Conservation (phyloP, 2,113 vertebrate species). For the Labrus mixtus region DNA sequence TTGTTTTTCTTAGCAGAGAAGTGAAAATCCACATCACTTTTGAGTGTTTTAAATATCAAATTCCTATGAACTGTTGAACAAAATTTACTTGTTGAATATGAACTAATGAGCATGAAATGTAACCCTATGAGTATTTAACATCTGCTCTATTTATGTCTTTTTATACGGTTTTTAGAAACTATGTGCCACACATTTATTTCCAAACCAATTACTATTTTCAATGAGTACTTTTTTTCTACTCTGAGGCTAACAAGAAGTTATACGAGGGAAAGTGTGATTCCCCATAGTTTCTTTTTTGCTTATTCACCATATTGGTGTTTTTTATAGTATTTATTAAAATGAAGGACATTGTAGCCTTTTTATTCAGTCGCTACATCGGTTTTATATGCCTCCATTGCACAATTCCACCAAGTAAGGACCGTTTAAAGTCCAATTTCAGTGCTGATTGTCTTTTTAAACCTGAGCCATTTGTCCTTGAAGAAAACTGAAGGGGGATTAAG, state of each 20-base stretch:
- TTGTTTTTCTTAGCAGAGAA: background rate
- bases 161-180: slow-evolving; percentile 33
- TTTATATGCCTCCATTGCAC: slow-evolving; percentile 64
- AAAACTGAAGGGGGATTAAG: slow-evolving; percentile 38
- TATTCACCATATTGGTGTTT: slow-evolving; percentile 86
- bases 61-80: slow-evolving; percentile 31
- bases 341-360: slow-evolving; percentile 56
- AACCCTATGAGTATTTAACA: slow-evolving; percentile 33
- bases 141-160: slow-evolving; percentile 51
- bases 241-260: slow-evolving; percentile 28
- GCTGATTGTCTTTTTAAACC: slow-evolving; percentile 52
- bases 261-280: slow-evolving; percentile 44
- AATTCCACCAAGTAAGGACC: slow-evolving; percentile 55
- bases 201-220: slow-evolving; percentile 34
- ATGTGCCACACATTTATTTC: slow-evolving; percentile 15
- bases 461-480: slow-evolving; percentile 59
- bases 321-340: slow-evolving; percentile 73
- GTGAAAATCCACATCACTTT: slow-evolving; percentile 10
- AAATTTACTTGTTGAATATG: slow-evolving; percentile 7
- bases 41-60: background rate
- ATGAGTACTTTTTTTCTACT: slow-evolving; percentile 22
- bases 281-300: slow-evolving; percentile 46
- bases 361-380: slow-evolving; percentile 41
- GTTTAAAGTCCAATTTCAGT: slow-evolving; percentile 52
- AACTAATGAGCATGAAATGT: slow-evolving; percentile 14